phyloP scores from a whole-genome alignment of 2,888 invertebrate genomes.

The Trypoxylon attenuatum region DNA sequence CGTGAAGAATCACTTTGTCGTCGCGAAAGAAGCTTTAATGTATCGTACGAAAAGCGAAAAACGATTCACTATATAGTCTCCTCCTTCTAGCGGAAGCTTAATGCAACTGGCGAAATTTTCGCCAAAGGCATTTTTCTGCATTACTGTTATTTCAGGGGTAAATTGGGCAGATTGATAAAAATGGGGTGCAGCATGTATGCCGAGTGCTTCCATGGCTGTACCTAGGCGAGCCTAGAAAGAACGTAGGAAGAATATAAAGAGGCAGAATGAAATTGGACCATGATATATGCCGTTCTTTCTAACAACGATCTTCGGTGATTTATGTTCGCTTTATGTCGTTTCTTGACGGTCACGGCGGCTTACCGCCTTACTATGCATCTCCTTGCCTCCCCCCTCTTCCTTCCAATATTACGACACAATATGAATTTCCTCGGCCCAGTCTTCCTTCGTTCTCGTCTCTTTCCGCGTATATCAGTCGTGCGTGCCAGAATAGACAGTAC shows the following conservation, averaged over 20 bases:
- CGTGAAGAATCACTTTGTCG: no score
- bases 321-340: conserved; percentile 7
- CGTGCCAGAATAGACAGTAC: no score
- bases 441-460: not conserved
- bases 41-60: not conserved
- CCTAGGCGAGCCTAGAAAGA: not conserved
- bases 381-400: not conserved
- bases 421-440: not conserved
- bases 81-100: conserved; percentile 1
- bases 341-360: conserved; percentile 10
- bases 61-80: not conserved
- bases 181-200: conserved; percentile 29
- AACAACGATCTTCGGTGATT: conserved; percentile 28
- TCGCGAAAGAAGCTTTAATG: not conserved
- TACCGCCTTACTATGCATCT: not conserved
- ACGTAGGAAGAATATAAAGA: conserved; percentile 23
- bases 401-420: not conserved
- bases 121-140: conserved; percentile 44
- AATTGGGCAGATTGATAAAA: conserved; percentile 57
- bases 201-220: not conserved
- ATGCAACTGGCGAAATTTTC: conserved; percentile 15
- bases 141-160: conserved; percentile 51
- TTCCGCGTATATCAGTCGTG: no score
- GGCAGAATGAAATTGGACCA: conserved; percentile 30
- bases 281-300: conserved; percentile 28